These are phyloP conservation scores for Nysson spinosus DNA, from an alignment of 2,888 invertebrate species.

Conservation along the genomic window DNA sequence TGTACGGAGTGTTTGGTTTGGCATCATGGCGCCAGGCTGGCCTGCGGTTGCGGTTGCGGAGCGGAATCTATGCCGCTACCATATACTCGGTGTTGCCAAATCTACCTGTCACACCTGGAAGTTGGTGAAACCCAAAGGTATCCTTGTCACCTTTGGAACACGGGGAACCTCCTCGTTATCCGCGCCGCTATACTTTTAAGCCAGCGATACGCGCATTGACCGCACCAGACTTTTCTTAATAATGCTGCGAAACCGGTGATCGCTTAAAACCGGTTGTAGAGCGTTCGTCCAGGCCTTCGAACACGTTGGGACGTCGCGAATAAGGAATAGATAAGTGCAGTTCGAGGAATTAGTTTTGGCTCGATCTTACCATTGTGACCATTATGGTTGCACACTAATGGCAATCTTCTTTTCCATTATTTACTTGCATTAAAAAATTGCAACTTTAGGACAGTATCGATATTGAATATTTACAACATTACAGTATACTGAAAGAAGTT, in stretches of 20 bases:
- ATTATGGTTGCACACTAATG: too few species aligned
- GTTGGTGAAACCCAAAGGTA: conserved; percentile 26
- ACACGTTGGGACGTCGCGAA: too few species aligned
- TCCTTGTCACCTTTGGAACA: background rate
- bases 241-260: conserved; percentile 29
- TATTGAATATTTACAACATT: too few species aligned
- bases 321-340: too few species aligned
- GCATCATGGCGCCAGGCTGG: conserved; percentile 58
- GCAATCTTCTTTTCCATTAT: too few species aligned
- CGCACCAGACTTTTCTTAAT: conserved; percentile 42
- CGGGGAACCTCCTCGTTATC: conserved; percentile 12
- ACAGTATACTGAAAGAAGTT: too few species aligned
- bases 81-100: conserved; percentile 61
- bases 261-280: conserved; percentile 30
- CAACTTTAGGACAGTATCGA: too few species aligned
- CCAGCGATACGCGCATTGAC: conserved; percentile 17
- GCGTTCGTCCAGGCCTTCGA: too few species aligned
- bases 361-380: too few species aligned
- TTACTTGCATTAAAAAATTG: too few species aligned
- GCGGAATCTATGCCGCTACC: conserved; percentile 71
- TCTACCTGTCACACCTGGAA: conserved; percentile 36
- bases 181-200: background rate
- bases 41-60: conserved; percentile 68
- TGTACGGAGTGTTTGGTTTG: conserved; percentile 55
- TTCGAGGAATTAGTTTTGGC: too few species aligned